Evolutionary conservation across 2,113 vertebrate species (phyloP), one percentile per base, ranked within the genome.

Genomic region (Scartelaos histophorus): DNA sequence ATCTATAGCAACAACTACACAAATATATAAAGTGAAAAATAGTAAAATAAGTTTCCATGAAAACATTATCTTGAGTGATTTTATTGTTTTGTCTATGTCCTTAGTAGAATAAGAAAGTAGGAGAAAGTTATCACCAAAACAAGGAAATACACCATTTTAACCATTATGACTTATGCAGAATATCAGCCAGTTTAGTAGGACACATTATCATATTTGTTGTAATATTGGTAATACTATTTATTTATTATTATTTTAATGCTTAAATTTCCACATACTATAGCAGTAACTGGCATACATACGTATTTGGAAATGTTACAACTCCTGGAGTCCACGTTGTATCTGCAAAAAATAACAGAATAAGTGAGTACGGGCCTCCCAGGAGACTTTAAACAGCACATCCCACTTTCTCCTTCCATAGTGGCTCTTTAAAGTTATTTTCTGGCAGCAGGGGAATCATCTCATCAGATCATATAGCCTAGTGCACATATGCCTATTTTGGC

Each of bases 261-360:
- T 49, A 15, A 49, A 13, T 49, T 11, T 49, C 47, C 17, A 15
- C 3, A 54, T 24, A 58, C 9, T 54, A 3, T 7, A n/a, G 5
- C 7, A 38, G 35, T 67, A 34, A 71, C 17, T 49, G 16, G 38
- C 25, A 71, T 51, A 78, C 97, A 95, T 92, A 99, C 97, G 69
- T 96, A 94, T 91, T 99, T 99, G 80, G 97, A 96, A 86, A 96
- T 88, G 74, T 96, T 98, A 81, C 94, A 95, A 93, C 94, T 96
- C 93, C 95, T 95, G 79, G 97, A 97, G 84, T 99, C 97, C 71
- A 98, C 94, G 53, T 97, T 98, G 92, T 98, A 99, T 87, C 97
- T 99, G 87, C 5, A 78, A 85, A 38, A 64, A 38, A n/a, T 19
- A 19, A 64, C 5, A 43, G 22, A 11, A 38, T n/a, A 13, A 38